These are phyloP conservation scores for Hypanus sabinus DNA, from an alignment of 2,113 vertebrate genomes.

Conservation along the genomic window DNA sequence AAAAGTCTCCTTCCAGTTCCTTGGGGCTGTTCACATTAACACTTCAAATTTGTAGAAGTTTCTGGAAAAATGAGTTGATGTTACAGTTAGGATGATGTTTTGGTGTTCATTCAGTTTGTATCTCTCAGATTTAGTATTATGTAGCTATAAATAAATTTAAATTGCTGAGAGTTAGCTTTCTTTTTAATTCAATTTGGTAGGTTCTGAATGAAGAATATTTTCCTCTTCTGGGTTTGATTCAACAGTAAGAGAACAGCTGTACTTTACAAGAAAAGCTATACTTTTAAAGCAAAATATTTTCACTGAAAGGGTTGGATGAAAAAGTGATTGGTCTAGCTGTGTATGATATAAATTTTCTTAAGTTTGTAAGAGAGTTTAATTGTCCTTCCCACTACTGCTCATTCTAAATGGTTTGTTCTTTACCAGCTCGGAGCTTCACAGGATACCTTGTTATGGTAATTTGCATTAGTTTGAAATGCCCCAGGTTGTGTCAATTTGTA, in stretches of 20 bases:
- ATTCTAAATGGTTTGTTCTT: not conserved
- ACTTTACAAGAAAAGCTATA: not conserved
- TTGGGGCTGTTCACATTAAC: not conserved
- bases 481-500: not conserved
- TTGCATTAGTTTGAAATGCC: not conserved
- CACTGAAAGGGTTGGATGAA: not conserved
- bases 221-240: not conserved
- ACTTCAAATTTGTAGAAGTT: not conserved
- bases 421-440: not conserved
- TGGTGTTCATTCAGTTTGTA: not conserved
- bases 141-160: not conserved
- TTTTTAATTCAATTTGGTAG: not conserved
- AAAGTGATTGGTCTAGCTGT: not conserved
- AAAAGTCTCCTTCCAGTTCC: not conserved
- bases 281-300: not conserved
- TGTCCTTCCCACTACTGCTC: too few relatives aligned
- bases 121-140: not conserved
- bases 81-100: not conserved
- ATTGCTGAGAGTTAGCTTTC: not conserved
- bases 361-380: not conserved
- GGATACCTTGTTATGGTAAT: not conserved
- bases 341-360: not conserved
- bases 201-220: not conserved
- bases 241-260: not conserved
- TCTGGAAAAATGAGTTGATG: not conserved